Conservation (phyloP, 2,888 invertebrate species). For the Hemicrepidius hirtus region DNA sequence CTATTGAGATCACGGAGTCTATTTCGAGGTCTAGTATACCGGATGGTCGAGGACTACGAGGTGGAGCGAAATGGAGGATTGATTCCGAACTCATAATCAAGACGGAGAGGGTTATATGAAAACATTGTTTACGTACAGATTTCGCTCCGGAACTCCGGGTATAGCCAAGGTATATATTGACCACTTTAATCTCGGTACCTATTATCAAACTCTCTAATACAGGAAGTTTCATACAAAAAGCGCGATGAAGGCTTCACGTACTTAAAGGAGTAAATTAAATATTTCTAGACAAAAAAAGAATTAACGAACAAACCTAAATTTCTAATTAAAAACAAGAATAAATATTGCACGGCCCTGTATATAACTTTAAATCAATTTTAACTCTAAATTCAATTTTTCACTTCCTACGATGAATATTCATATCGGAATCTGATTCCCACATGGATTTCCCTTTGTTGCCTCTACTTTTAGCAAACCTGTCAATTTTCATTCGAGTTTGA, state of each 20-base stretch:
- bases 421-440: slow-evolving; percentile 16
- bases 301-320: no score
- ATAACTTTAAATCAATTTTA: no score
- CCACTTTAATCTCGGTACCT: slow-evolving; percentile 46
- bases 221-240: slow-evolving; percentile 41
- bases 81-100: slow-evolving; percentile 15
- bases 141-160: not conserved
- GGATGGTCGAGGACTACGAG: slow-evolving; percentile 20
- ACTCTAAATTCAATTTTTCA: no score
- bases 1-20: slow-evolving; percentile 43
- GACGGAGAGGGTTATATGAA: slow-evolving; percentile 15
- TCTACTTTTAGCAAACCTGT: not conserved
- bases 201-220: slow-evolving; percentile 46
- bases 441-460: not conserved
- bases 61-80: slow-evolving; percentile 14
- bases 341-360: no score
- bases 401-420: not conserved
- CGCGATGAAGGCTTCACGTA: slow-evolving; percentile 34
- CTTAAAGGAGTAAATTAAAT: slow-evolving; percentile 30
- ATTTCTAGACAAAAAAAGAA: slow-evolving; percentile 35
- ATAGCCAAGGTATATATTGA: slow-evolving; percentile 37
- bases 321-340: no score
- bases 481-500: not conserved
- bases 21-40: slow-evolving; percentile 36
- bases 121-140: slow-evolving; percentile 22